A percentile compares a stretch with the other conserved stretches of the same genome.
phyloP scores from a whole-genome alignment of 2,888 invertebrate species.

The Amblyjoppa fuscipennis region DNA sequence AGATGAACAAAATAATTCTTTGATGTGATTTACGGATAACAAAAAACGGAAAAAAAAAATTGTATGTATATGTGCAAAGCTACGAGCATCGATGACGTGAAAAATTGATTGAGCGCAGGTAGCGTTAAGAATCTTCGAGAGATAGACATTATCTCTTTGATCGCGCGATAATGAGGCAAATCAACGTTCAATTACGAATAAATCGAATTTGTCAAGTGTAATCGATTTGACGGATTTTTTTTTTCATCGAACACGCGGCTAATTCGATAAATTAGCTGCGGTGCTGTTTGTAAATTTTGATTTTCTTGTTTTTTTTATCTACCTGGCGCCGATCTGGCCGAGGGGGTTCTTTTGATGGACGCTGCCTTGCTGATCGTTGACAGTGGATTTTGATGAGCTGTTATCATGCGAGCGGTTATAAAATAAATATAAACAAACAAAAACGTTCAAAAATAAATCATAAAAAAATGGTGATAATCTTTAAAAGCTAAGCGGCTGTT shows the following conservation, averaged over 20 bases:
- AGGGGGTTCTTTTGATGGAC: slow-evolving; percentile 80
- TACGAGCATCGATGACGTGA: neutral
- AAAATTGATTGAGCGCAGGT: neutral
- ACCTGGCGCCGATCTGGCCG: slow-evolving; percentile 80
- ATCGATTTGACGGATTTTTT: neutral
- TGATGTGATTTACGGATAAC: neutral
- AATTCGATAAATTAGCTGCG: slow-evolving; percentile 1
- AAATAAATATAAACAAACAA: slow-evolving; percentile 42
- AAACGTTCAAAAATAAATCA: slow-evolving; percentile 9
- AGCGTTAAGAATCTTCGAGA: slow-evolving; percentile 1
- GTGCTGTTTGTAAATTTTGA: slow-evolving; percentile 1
- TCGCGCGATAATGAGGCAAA: slow-evolving; percentile 19
- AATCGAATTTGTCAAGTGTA: slow-evolving; percentile 1
- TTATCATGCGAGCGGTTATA: slow-evolving; percentile 79
- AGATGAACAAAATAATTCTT: neutral
- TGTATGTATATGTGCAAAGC: neutral
- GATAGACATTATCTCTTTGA: neutral
- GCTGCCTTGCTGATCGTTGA: slow-evolving; percentile 76
- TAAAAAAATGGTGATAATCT: neutral
- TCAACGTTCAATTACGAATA: slow-evolving; percentile 26
- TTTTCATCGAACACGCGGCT: neutral
- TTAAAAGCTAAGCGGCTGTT: neutral
- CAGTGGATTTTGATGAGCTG: slow-evolving; percentile 79
- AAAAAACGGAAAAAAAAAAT: neutral
- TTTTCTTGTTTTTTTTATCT: slow-evolving; percentile 68